Conservation (phyloP, 2,113 vertebrate species). For the Lucifuga dentata region DNA sequence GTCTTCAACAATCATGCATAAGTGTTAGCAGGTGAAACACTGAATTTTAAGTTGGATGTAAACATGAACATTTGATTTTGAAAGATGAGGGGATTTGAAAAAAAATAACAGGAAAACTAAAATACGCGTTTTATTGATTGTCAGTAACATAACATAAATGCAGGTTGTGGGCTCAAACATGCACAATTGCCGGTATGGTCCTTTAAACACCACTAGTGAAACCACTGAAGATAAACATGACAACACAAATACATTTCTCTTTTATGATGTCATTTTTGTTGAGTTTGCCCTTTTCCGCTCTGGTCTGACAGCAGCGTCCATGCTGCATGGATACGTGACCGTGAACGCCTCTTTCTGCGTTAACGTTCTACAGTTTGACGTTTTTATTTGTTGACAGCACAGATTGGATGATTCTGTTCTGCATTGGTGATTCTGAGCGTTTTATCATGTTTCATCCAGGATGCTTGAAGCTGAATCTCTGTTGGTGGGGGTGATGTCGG, state of each 20-base stretch:
- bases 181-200: too few species aligned
- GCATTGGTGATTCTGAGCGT: constrained; percentile 7
- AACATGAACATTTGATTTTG: too few species aligned
- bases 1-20: too few species aligned
- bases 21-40: too few species aligned
- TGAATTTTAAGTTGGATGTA: too few species aligned
- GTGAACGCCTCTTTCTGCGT: constrained; percentile 56
- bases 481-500: constrained; percentile 41
- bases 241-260: constrained; percentile 15
- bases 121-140: too few species aligned
- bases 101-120: too few species aligned
- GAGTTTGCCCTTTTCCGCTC: constrained; percentile 17
- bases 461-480: constrained; percentile 33
- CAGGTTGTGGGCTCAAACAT: too few species aligned
- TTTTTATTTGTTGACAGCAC: constrained; percentile 23
- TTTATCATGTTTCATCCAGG: constrained; percentile 14
- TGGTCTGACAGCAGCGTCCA: too few species aligned
- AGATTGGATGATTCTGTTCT: constrained; percentile 2
- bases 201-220: constrained; percentile 7
- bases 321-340: constrained; percentile 70
- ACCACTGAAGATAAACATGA: constrained; percentile 7
- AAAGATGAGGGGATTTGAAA: too few species aligned
- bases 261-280: constrained; percentile 11
- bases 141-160: too few species aligned
- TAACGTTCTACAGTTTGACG: background rate